Base-by-base conservation (phyloP, 2,113 vertebrate species). In the Oryzias javanicus region DNA sequence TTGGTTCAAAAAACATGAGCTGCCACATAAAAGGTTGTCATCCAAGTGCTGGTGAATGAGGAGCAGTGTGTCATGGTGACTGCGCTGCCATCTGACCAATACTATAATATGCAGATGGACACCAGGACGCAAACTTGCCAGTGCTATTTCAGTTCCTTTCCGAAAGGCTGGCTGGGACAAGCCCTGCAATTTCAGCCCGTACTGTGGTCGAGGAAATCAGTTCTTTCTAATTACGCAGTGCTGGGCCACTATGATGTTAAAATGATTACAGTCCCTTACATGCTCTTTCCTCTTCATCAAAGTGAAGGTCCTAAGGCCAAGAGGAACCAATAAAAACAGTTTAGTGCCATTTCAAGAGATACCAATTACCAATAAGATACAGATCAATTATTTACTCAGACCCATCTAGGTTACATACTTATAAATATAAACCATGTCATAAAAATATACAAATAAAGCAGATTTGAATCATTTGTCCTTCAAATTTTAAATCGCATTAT, bases 151-250 rank as follows among this genome's bases (percentile, higher is more conserved):
- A 72, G 86, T 74, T 65, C 61, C 81, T 86, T 81, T 82, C 82
- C 83, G 78, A 63, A 86, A 84, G 73, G 76, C 68, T 53, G 67
- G 80, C 62, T 57, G 55, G 76, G 74, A 68, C 80, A 72, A 86
- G 82, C 73, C 84, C 91, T 90, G 80, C 88, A 91, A 91, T 91
- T 91, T 91, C 71, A 89, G 76, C 46, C 73, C 74, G 69, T 79
- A 77, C 87, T 86, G 90, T 81, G 90, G 88, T 89, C 79, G 74
- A 84, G 80, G 73, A 90, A 91, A 82, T 83, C 86, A 84, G 78
- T 74, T 76, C 85, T 86, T 88, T 89, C 82, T 90, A 91, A 91
- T 92, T 91, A 92, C 86, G 87, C 70, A 59, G 58, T 52, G 65
- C 83, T 83, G 76, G 68, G 75, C 78, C 42, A 45, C 78, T 57